Conservation (phyloP, 2,797 vertebrate genomes). For the Euthynnus affinis region DNA sequence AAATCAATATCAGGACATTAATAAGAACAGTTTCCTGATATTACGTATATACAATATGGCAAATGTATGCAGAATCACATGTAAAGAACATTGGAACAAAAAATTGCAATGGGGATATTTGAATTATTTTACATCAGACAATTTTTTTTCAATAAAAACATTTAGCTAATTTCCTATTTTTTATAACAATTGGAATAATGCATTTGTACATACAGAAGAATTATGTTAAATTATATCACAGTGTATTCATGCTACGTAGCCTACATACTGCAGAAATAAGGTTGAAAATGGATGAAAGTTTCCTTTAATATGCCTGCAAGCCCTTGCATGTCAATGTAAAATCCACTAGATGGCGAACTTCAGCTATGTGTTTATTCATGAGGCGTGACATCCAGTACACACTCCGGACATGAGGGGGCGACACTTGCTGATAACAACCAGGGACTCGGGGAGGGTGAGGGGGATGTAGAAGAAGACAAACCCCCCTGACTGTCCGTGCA, state of each 20-base stretch:
- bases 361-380: neutral
- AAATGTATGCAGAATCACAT: neutral
- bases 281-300: too few species aligned
- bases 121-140: neutral
- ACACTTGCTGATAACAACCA: neutral
- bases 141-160: neutral
- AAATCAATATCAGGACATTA: neutral
- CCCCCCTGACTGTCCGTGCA: slow-evolving; percentile 25
- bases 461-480: slow-evolving; percentile 59
- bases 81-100: neutral
- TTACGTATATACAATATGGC: neutral
- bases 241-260: neutral
- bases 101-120: too few species aligned
- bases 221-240: neutral
- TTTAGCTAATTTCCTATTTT: neutral
- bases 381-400: accelerated
- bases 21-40: neutral
- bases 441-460: accelerated
- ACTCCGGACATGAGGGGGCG: slow-evolving; percentile 44
- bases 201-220: neutral
- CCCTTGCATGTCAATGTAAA: neutral
- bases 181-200: neutral
- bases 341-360: slow-evolving; percentile 53
- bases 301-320: neutral
- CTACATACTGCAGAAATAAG: neutral